phyloP scores from a whole-genome alignment of 1,140 invertebrate species.

The Calosoma granatense region DNA sequence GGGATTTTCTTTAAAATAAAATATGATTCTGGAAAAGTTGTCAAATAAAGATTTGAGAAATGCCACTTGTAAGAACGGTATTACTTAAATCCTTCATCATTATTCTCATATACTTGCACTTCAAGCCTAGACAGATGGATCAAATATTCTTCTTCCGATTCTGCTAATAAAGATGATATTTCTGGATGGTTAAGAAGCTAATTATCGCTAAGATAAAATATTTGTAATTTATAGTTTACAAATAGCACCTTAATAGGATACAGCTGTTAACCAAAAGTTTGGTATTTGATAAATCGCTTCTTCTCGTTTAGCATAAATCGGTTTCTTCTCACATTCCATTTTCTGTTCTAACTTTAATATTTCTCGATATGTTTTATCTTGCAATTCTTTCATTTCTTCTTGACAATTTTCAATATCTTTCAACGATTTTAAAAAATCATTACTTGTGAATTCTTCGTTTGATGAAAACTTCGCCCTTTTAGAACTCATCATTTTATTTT shows the following conservation, averaged over 20 bases:
- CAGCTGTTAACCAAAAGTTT: background rate
- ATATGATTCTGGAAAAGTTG: background rate
- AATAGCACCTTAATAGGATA: background rate
- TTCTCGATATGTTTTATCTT: background rate
- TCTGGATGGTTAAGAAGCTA: background rate
- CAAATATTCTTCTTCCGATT: background rate
- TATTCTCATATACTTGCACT: background rate
- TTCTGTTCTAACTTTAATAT: background rate
- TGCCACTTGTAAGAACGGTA: background rate
- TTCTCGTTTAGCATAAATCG: background rate
- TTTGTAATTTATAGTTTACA: background rate
- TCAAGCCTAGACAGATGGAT: background rate
- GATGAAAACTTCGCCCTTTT: background rate
- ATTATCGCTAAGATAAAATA: background rate
- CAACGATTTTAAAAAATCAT: background rate
- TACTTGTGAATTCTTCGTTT: background rate
- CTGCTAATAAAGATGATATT: background rate
- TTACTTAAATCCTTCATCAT: background rate
- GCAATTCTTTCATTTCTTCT: background rate
- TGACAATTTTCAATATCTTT: background rate
- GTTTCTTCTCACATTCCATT: background rate
- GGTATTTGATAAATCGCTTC: background rate
- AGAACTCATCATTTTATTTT: background rate
- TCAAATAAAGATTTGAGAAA: background rate
- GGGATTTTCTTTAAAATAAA: constrained; percentile 1